Evolutionary conservation across 2,888 invertebrate genomes (phyloP).

Genomic region (Aricia artaxerxes): DNA sequence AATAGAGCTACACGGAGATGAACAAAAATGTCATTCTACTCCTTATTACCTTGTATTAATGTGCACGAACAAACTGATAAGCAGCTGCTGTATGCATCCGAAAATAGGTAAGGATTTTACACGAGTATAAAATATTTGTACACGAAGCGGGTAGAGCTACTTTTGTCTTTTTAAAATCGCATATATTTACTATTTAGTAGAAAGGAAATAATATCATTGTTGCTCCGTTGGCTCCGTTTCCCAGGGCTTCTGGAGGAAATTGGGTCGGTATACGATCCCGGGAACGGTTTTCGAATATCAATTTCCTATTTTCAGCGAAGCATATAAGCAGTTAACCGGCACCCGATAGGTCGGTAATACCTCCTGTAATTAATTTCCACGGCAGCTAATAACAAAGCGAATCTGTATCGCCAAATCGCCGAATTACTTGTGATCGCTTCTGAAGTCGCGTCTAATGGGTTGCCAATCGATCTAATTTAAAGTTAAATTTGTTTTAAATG

Average conservation of each 20-base stretch:
- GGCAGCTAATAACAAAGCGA: background rate
- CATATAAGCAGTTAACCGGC: constrained; percentile 19
- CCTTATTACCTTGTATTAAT: background rate
- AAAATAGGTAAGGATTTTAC: background rate
- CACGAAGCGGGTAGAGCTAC: background rate
- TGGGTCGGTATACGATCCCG: background rate
- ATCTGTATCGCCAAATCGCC: background rate
- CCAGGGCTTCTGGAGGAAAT: background rate
- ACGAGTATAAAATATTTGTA: background rate
- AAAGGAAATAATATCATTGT: background rate
- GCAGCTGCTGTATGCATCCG: background rate
- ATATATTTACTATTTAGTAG: background rate
- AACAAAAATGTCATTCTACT: background rate
- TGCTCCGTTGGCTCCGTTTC: background rate
- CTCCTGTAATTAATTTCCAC: constrained; percentile 1
- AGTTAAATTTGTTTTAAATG: background rate
- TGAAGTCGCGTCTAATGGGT: background rate
- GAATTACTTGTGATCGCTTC: background rate
- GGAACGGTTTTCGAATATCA: constrained; percentile 6
- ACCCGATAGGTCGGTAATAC: background rate
- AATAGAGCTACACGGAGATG: background rate
- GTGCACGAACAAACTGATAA: background rate
- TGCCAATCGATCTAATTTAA: background rate
- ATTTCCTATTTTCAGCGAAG: constrained; percentile 21
- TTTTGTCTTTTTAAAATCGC: background rate